Conservation (phyloP, 2,797 vertebrate genomes). For the Strix occidentalis region DNA sequence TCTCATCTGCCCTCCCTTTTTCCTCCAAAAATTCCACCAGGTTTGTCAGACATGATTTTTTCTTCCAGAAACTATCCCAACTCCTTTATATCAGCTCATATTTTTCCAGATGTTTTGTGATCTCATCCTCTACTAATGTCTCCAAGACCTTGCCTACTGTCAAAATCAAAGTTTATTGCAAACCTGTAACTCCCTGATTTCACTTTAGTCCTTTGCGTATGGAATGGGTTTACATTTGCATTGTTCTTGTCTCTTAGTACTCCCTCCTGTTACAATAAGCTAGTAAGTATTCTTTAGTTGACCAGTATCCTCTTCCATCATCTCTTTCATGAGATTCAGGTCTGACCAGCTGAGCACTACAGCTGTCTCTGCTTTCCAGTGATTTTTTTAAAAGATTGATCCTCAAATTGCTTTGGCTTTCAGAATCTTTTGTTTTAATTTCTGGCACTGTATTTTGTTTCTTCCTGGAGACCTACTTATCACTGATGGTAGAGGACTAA, state of each 20-base stretch:
- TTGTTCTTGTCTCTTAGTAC: slow-evolving; percentile 16
- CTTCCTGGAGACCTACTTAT: slow-evolving; percentile 44
- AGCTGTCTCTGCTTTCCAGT: slow-evolving; percentile 35
- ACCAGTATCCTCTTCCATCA: slow-evolving; percentile 48
- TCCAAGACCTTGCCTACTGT: slow-evolving; percentile 49
- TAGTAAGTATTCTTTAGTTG: not conserved
- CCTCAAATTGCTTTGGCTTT: slow-evolving; percentile 1
- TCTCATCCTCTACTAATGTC: slow-evolving; percentile 53
- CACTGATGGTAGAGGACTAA: not conserved
- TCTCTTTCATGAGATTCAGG: slow-evolving; percentile 42
- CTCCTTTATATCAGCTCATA: slow-evolving; percentile 42
- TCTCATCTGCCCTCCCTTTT: slow-evolving; percentile 14
- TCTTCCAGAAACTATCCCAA: not conserved
- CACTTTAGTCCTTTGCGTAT: slow-evolving; percentile 24
- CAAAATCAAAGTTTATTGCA: slow-evolving; percentile 62
- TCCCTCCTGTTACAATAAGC: slow-evolving; percentile 5
- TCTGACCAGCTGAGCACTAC: slow-evolving; percentile 43
- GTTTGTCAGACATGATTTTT: slow-evolving; percentile 16
- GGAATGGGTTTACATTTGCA: slow-evolving; percentile 36
- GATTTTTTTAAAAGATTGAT: not conserved
- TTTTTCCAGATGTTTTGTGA: slow-evolving; percentile 58
- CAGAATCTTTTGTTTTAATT: slow-evolving; percentile 39
- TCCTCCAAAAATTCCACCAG: not conserved
- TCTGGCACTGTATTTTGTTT: slow-evolving; percentile 58
- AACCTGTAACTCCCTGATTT: slow-evolving; percentile 30